phyloP scores from a whole-genome alignment of 2,888 invertebrate species.

The Spodoptera picta region DNA sequence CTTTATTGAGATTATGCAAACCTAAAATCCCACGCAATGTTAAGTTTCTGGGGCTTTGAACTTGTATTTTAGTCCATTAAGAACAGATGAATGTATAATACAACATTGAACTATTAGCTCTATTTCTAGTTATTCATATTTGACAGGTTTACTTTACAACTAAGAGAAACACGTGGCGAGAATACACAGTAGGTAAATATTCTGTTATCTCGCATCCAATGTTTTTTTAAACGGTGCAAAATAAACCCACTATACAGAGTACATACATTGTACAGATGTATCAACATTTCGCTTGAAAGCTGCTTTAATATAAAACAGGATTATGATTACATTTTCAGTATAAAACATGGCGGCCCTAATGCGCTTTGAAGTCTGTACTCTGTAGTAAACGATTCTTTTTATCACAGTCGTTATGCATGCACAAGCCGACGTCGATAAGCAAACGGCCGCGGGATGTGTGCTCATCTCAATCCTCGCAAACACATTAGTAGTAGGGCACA shows the following conservation, averaged over 20 bases:
- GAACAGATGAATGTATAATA: slow-evolving; percentile 18
- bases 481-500: slow-evolving; percentile 50
- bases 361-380: slow-evolving; percentile 53
- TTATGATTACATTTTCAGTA: slow-evolving; percentile 42
- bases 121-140: background rate
- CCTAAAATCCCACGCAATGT: slow-evolving; percentile 39
- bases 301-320: slow-evolving; percentile 31
- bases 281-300: slow-evolving; percentile 22
- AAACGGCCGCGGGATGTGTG: slow-evolving; percentile 57
- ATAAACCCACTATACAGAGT: background rate
- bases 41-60: slow-evolving; percentile 33
- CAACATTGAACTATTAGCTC: slow-evolving; percentile 10
- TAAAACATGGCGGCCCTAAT: slow-evolving; percentile 53
- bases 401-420: slow-evolving; percentile 59
- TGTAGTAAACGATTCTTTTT: slow-evolving; percentile 58
- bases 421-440: slow-evolving; percentile 53
- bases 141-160: too few species aligned
- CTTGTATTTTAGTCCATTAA: slow-evolving; percentile 26
- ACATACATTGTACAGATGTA: slow-evolving; percentile 1
- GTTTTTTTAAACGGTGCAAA: background rate
- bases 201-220: slow-evolving; percentile 3
- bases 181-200: background rate
- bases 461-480: slow-evolving; percentile 55
- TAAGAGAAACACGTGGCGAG: slow-evolving; percentile 1
- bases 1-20: slow-evolving; percentile 45